Conservation (phyloP, 2,113 vertebrate species). For the Lagopus leucura region DNA sequence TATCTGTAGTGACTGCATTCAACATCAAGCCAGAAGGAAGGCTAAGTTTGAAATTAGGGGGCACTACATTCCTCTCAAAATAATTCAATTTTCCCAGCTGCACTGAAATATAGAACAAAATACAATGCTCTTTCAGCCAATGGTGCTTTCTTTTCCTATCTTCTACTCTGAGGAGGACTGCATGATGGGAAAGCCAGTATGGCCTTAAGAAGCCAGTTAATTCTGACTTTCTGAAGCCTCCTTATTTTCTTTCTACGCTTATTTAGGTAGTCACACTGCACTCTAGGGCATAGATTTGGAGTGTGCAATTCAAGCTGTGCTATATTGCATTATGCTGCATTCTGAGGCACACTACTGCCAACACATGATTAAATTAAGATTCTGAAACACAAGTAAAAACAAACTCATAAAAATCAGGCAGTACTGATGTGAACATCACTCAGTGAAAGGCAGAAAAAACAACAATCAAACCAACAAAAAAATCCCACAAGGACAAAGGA, state of each 20-base stretch:
- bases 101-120: neutral
- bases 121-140: neutral
- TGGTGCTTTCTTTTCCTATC: neutral
- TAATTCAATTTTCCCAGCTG: neutral
- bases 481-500: neutral
- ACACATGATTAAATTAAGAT: neutral
- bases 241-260: conserved; percentile 18
- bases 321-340: neutral
- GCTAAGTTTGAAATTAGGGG: neutral
- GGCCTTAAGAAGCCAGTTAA: neutral
- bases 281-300: neutral
- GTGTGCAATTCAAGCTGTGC: neutral
- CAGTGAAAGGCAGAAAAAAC: neutral
- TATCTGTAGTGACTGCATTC: neutral
- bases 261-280: conserved; percentile 21
- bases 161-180: neutral
- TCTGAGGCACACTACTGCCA: neutral
- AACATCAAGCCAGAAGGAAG: neutral
- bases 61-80: neutral
- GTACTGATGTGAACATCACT: neutral
- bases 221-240: neutral
- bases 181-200: neutral
- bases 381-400: neutral
- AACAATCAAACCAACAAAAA: too few species aligned
- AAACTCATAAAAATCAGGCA: neutral